Conservation (phyloP, 2,888 invertebrate genomes). For the Blomia tropicalis region DNA sequence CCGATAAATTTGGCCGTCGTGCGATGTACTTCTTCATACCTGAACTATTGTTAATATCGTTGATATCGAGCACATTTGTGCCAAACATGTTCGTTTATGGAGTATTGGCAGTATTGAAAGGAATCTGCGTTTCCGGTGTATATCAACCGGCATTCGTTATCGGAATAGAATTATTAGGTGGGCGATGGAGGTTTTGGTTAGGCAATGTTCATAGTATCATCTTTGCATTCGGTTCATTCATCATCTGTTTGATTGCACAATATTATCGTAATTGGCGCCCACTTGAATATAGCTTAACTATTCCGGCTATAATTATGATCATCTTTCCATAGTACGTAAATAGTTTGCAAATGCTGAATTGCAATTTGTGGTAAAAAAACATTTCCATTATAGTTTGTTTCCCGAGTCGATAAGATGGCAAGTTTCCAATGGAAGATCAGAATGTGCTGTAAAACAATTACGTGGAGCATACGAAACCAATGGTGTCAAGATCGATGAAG, state of each 20-base stretch:
- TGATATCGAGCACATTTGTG: constrained; percentile 7
- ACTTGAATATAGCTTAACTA: background rate
- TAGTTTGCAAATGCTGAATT: background rate
- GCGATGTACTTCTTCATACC: background rate
- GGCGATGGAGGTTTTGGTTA: constrained; percentile 10
- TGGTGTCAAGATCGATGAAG: background rate
- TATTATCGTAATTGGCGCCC: constrained; percentile 14
- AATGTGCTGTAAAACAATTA: background rate
- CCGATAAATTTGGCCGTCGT: constrained; percentile 19
- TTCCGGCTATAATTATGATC: constrained; percentile 3
- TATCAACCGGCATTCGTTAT: constrained; percentile 17
- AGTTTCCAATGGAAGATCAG: background rate
- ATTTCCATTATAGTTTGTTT: constrained; percentile 2
- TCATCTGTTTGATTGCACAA: background rate
- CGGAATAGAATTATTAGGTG: constrained; percentile 18
- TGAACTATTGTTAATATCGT: background rate
- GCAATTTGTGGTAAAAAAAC: background rate
- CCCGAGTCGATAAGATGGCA: constrained; percentile 23
- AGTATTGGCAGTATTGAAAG: constrained; percentile 6
- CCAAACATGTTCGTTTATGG: constrained; percentile 1
- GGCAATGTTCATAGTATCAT: constrained; percentile 8
- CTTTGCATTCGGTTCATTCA: constrained; percentile 11
- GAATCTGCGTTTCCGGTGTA: constrained; percentile 8
- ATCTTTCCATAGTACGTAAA: constrained; percentile 7
- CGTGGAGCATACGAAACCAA: constrained; percentile 12